Percentiles rank a stretch among this genome's conserved stretches.
phyloP scores from a whole-genome alignment of 1,140 invertebrate genomes.

The Solen grandis region DNA sequence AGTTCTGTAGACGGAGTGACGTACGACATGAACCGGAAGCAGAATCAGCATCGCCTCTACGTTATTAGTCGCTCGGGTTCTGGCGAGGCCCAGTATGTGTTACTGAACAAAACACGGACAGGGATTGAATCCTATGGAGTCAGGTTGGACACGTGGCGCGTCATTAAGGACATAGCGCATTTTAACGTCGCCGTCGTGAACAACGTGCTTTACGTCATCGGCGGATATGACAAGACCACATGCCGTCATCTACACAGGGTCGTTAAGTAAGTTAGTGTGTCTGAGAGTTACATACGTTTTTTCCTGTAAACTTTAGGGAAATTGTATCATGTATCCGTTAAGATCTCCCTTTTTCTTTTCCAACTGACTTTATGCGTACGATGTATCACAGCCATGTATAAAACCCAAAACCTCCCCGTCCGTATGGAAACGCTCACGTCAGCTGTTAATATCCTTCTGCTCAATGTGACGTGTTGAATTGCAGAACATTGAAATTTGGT shows the following conservation, averaged over 20 bases:
- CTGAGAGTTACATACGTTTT: too few relatives aligned
- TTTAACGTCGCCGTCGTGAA: constrained; percentile 66
- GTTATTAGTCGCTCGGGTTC: constrained; percentile 66
- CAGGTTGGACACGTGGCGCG: constrained; percentile 60
- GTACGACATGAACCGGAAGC: constrained; percentile 17
- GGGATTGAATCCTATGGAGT: constrained; percentile 58
- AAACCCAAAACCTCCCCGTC: too few relatives aligned
- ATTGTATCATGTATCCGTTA: too few relatives aligned
- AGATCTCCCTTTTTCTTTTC: too few relatives aligned
- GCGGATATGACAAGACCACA: constrained; percentile 61
- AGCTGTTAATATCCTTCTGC: too few relatives aligned
- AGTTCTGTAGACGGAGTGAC: not conserved
- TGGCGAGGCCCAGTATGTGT: constrained; percentile 67
- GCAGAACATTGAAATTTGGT: too few relatives aligned
- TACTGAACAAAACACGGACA: constrained; percentile 48
- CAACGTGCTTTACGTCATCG: constrained; percentile 66
- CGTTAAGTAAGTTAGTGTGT: constrained; percentile 68
- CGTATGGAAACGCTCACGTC: too few relatives aligned
- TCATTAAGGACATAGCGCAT: constrained; percentile 58
- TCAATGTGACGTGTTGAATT: too few relatives aligned
- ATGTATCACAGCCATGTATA: too few relatives aligned
- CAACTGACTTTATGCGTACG: too few relatives aligned
- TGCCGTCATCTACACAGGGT: constrained; percentile 60
- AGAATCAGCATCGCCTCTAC: constrained; percentile 63
- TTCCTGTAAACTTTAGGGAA: too few relatives aligned